A percentile compares a stretch with the other conserved stretches of the same genome.
Evolutionary conservation across 2,888 invertebrate genomes (phyloP).

Genomic region (Chalcis sispes): DNA sequence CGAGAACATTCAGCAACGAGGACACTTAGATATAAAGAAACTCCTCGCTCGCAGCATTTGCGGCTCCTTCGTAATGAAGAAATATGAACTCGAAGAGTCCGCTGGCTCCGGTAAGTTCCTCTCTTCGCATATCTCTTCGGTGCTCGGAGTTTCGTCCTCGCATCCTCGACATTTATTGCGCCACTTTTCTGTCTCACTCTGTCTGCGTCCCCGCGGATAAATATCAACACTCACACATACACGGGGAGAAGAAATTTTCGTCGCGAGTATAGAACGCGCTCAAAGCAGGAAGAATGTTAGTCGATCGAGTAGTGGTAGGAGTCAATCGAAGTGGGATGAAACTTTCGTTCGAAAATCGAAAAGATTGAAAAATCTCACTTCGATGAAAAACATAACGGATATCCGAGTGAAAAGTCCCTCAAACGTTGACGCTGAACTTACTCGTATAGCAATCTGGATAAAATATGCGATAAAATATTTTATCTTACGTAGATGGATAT

Average conservation of each 20-base stretch:
- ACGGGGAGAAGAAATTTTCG: no score
- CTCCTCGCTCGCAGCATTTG: constrained; percentile 2
- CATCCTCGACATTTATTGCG: constrained; percentile 65
- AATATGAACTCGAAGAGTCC: constrained; percentile 27
- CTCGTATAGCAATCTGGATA: background rate
- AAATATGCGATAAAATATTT: no score
- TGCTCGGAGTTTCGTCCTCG: background rate
- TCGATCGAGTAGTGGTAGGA: background rate
- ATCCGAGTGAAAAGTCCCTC: background rate
- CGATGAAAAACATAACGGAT: background rate
- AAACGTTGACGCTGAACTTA: background rate
- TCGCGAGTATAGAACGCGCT: no score
- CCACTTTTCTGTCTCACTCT: constrained; percentile 60
- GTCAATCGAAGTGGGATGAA: no score
- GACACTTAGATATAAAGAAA: no score
- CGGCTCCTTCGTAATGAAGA: constrained; percentile 43
- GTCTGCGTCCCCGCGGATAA: constrained; percentile 60
- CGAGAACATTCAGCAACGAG: no score
- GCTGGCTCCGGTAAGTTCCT: background rate
- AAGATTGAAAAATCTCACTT: constrained; percentile 39
- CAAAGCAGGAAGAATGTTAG: background rate
- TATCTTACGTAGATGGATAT: no score
- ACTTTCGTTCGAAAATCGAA: constrained; percentile 26
- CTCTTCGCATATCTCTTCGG: background rate
- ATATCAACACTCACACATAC: no score